phyloP scores from a whole-genome alignment of 2,113 vertebrate species.

The Polypterus senegalus region DNA sequence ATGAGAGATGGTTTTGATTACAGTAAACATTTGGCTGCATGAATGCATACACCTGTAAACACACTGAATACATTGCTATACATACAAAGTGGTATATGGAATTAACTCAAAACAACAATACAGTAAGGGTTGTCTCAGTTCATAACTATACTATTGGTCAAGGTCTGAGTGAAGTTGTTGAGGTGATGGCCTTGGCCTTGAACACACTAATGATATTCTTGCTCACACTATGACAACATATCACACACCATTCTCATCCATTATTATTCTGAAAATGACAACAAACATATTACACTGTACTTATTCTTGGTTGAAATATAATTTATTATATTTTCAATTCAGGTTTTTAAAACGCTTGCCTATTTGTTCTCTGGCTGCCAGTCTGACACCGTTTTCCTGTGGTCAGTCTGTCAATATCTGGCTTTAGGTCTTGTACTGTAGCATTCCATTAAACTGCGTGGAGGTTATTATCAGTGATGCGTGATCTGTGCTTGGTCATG shows the following conservation, averaged over 20 bases:
- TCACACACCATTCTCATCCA: not conserved
- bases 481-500: constrained; percentile 14
- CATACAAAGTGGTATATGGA: not conserved
- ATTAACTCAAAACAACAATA: constrained; percentile 7
- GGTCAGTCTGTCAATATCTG: constrained; percentile 17
- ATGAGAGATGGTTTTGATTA: no score
- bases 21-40: no score
- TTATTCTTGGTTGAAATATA: constrained; percentile 8
- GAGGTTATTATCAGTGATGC: constrained; percentile 16
- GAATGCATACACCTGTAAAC: no score
- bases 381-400: constrained; percentile 20
- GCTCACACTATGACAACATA: not conserved
- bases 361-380: constrained; percentile 18
- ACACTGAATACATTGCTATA: no score
- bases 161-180: constrained; percentile 2
- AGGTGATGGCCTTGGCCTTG: constrained; percentile 11
- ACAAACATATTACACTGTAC: constrained; percentile 1
- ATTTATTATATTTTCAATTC: constrained; percentile 5
- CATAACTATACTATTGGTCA: constrained; percentile 7
- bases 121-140: constrained; percentile 8
- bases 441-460: constrained; percentile 16
- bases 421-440: constrained; percentile 18
- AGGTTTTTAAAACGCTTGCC: constrained; percentile 9
- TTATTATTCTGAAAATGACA: constrained; percentile 15
- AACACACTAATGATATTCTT: constrained; percentile 9